Evolutionary conservation across 2,888 invertebrate species (phyloP), one percentile per base, ranked within the genome.

Genomic region (Ptilodon capucinus): DNA sequence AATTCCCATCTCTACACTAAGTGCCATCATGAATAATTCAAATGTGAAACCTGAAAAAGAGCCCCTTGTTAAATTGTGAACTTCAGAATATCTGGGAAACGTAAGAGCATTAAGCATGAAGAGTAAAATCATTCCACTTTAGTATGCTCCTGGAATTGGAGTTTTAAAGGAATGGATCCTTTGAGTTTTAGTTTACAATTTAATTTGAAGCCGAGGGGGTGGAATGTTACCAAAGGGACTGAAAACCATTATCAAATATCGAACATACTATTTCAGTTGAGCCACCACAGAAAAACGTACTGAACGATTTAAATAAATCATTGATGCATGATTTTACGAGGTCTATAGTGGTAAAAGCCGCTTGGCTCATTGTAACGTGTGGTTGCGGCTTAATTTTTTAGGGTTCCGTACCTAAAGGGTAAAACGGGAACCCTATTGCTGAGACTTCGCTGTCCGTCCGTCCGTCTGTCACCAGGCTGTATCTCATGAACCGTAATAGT

Each of bases 21-120:
- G 13, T 36, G 19, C 38, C 19, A 14, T 42, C 32, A 21, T 32
- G 34, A 42, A 32, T 34, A 32, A 42, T 42, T 17, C 32, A 42
- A 8, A 13, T 18, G n/a, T 14, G 30, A n/a, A 28, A 23, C 38
- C 43, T 44, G 40, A 40, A 48, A 38, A 19, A 19, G 19, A 38
- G 38, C n/a, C 13, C n/a, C 19, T 19, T 19, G 13, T 13, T 19
- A 38, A 38, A 35, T 17, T 9, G 9, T 17, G 16, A 35, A 17
- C 35, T 35, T 17, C 35, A n/a, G n/a, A 11, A 38, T 6, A 6
- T 38, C 19, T 38, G 21, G 19, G 21, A 38, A 38, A 19, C n/a
- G 18, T 19, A 38, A 19, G 32, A 14, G 14, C 23, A 6, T 23
- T n/a, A 23, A 8, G 8, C 8, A 6, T 7, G 9, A 9, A 35